Base-by-base conservation (phyloP, 2,113 vertebrate species). In the Salminus brasiliensis region DNA sequence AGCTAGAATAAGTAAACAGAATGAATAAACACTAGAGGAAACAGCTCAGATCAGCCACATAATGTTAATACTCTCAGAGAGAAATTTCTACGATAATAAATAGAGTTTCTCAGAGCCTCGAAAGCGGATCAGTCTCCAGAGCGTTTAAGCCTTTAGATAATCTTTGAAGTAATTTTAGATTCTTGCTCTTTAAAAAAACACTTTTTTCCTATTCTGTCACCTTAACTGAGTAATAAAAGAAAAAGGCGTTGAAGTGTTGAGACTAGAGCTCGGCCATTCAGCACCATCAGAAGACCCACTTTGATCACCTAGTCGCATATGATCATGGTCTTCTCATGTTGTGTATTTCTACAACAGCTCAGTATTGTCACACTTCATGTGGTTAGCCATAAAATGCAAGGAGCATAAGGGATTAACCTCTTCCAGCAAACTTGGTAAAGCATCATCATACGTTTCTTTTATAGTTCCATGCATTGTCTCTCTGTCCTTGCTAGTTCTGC, bases 251-350 rank as follows among this genome's bases (percentile, higher is more conserved):
- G 6, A 49, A 52, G 41, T 49, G 79, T 41, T 59, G 66, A 27
- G 82, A 21, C 59, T 71, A 29, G 72, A 76, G 52, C 49, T 63
- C 25, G 36, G 47, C 12, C 75, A 63, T 32, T 49, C 67, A 47
- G 25, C 27, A 13, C n/a, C 13, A 49, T 52, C 25, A 36, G 27
- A 68, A 15, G 21, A 65, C 32, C n/a, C 13, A 66, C 16, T 59
- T 72, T 72, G 25, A 72, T 78, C 49, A 72, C 57, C 67, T 72
- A 69, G 30, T 73, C 45, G n/a, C n/a, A n/a, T n/a, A 59, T 32
- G 47, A 39, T 55, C 53, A 18, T 76, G 34, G 41, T 63, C 39
- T 23, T 10, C 21, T 53, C 16, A 32, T 16, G 34, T 36, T 1
- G 4, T 5, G 9, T 36, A 27, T 32, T 43, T 62, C 5, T 60